Conservation (phyloP, 2,797 vertebrate species). For the Erithacus rubecula region DNA sequence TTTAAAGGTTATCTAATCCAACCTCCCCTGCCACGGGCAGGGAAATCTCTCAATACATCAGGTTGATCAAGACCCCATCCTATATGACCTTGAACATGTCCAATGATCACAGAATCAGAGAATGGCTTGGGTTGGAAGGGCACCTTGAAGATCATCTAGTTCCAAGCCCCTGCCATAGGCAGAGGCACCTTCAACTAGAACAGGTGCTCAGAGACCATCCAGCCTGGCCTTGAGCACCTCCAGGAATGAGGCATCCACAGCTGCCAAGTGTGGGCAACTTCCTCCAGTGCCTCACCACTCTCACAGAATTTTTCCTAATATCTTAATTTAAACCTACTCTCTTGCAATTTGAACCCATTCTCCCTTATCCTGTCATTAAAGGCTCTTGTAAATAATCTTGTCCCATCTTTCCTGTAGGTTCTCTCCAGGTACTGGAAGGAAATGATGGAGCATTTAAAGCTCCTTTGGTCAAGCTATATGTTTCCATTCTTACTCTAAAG, state of each 20-base stretch:
- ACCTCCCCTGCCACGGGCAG: background rate
- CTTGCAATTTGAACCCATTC: background rate
- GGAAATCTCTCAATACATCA: background rate
- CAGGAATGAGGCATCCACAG: background rate
- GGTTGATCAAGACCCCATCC: background rate
- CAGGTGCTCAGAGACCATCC: background rate
- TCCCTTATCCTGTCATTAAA: background rate
- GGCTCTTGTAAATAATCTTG: background rate
- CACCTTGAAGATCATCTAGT: background rate
- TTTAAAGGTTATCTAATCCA: background rate
- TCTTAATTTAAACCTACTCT: background rate
- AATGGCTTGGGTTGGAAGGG: background rate
- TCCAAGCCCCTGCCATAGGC: background rate
- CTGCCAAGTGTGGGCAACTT: too few relatives aligned
- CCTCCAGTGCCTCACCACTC: background rate
- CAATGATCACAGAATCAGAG: background rate
- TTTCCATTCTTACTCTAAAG: background rate
- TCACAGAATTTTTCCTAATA: background rate
- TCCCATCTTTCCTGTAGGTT: background rate
- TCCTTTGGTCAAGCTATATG: background rate
- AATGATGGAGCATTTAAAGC: background rate
- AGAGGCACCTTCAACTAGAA: background rate
- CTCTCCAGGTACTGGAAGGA: background rate
- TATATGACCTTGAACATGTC: background rate
- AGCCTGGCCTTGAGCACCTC: background rate